Evolutionary conservation across 30 jellyfish, hydroid and myxozoan genomes (phyloP), one percentile per base, ranked within the genome.

Genomic region (Hydractinia echinata): DNA sequence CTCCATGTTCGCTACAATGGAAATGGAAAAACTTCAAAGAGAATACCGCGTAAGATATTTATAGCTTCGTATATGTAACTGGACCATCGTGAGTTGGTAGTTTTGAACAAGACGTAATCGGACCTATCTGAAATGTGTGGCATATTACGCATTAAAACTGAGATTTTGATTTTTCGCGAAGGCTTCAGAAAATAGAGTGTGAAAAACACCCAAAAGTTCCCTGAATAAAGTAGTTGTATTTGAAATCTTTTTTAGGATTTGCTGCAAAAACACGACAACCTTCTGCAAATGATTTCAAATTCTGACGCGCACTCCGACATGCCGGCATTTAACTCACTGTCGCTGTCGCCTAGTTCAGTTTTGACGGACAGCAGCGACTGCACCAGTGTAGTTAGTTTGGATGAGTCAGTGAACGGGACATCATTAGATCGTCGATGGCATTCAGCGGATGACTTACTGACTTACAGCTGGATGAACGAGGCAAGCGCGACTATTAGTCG

Each of bases 11-110:
- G 81, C 68, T 11, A 61, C 51, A 30, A 86, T 84, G 90, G 92
- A 90, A 64, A 61, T 85, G 55, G 97, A 90, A 61, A 90, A 90
- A 20, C 79, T 81, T 10, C 97, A 90, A 58, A 77, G 85, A 51
- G 83, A 72, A 5, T 90, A 84, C 85, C 76, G 66, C 79, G 97
- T 90, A 80, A 52, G 76, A 15, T 30, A 48, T 30, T 30, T 30
- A 30, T 30, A 30, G 44, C 44, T 30, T 30, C 44, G 44, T 30
- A 30, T 30, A 30, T 30, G 1, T 30, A 30, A 30, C 44, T 30
- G 44, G 44, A 30, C 2, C 44, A 30, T 30, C 44, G 44, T 30
- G 44, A 30, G 44, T 30, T 30, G 44, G 44, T 30, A 30, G n/a
- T 30, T 30, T 1, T 30, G 44, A 30, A 30, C 44, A 1, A 2